phyloP scores from a whole-genome alignment of 2,888 invertebrate genomes.

The Cosmopolites sordidus region DNA sequence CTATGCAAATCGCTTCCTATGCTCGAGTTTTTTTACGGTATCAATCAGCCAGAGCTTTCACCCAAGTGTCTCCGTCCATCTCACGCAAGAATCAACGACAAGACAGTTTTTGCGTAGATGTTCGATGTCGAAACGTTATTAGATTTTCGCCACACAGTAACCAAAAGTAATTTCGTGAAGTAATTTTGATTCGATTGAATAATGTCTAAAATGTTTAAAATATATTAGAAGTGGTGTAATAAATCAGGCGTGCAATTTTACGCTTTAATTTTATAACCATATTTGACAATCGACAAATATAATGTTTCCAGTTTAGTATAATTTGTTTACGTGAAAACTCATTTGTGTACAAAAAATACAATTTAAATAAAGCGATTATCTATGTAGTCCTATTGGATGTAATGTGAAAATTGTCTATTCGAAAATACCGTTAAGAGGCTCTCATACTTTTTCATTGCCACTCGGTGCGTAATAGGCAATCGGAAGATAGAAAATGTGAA shows the following conservation, averaged over 20 bases:
- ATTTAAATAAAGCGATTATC: too few relatives aligned
- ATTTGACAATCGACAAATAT: too few relatives aligned
- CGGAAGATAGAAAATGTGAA: slow-evolving; percentile 26
- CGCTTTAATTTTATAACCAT: too few relatives aligned
- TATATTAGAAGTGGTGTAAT: too few relatives aligned
- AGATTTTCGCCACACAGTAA: not conserved
- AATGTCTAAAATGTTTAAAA: too few relatives aligned
- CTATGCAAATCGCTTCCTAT: slow-evolving; percentile 12
- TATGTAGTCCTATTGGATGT: not conserved
- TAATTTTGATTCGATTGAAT: too few relatives aligned
- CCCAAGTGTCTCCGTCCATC: slow-evolving; percentile 20
- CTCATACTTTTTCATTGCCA: slow-evolving; percentile 17
- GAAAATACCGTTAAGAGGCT: slow-evolving; percentile 19
- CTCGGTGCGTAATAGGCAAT: slow-evolving; percentile 22
- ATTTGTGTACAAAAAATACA: too few relatives aligned
- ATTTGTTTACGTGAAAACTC: too few relatives aligned
- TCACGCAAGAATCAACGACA: slow-evolving; percentile 14
- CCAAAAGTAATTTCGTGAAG: too few relatives aligned
- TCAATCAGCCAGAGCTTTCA: slow-evolving; percentile 24
- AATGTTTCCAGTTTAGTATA: too few relatives aligned
- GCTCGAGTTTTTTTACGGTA: slow-evolving; percentile 24
- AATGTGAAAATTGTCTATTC: slow-evolving; percentile 19
- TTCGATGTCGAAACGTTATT: not conserved
- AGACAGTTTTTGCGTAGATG: slow-evolving; percentile 1
- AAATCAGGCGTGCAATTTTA: too few relatives aligned